Base-by-base conservation (phyloP, 2,888 invertebrate genomes). In the Dasysyrphus albostriatus region DNA sequence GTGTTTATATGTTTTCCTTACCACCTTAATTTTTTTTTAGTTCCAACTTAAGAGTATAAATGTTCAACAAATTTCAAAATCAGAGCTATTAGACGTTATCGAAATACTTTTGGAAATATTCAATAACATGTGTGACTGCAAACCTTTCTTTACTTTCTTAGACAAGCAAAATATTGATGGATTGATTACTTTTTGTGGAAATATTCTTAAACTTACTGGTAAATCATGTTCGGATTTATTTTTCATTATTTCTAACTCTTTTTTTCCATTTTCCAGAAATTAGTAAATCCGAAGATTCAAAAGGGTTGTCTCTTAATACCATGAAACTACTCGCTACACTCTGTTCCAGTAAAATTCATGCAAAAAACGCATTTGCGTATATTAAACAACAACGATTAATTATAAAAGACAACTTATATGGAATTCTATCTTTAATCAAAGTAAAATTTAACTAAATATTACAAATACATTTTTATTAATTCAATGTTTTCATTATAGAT, bases 121-220 rank as follows among this genome's bases (percentile, higher is more conserved):
- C 34, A 83, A 79, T 9, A 88, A 89, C 7, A 91, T 91, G 51
- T 89, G 88, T 39, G 89, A 88, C 1, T 89, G 89, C 82, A 47
- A 32, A 0, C 74, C 87, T 10, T 88, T 92, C 2, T 69, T 90
- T 7, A 75, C 88, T 5, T 91, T 90, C 72, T 61, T 92, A 56
- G 90, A 90, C 7, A 89, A 88, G 6, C 91, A 91, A 67, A 90
- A 90, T 0, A 88, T 91, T 29, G 91, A 91, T 32, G 91, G 91
- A 89, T 69, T 91, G 59, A 87, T 92, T 16, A 88, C 85, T 7
- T 92, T 92, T 54, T 84, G 89, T 44, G 90, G 89, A 19, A 65
- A 72, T 5, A 70, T 89, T 0, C 88, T 92, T 0, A 90, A 89
- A 32, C 69, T 88, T 0, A 88, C 89, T 72, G 90, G 92, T 91